Percentiles rank a stretch among this genome's conserved stretches.
phyloP scores from a whole-genome alignment of 2,888 invertebrate species.

The Dicranocentrus wangi region DNA sequence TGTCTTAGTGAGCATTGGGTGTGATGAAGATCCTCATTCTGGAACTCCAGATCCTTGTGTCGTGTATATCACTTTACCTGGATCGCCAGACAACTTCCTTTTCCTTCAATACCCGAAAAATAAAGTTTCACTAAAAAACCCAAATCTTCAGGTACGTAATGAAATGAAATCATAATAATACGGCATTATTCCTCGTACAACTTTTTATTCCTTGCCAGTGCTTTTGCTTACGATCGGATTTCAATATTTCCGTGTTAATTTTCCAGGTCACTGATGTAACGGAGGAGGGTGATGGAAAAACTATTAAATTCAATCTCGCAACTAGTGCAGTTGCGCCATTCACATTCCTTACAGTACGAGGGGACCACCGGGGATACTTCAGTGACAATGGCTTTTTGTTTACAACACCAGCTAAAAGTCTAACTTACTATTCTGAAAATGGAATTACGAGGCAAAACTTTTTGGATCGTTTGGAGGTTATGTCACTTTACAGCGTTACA shows the following conservation, averaged over 20 bases:
- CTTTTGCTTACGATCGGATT: not conserved
- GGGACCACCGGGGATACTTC: slow-evolving; percentile 80
- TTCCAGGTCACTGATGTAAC: slow-evolving; percentile 32
- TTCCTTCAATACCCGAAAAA: slow-evolving; percentile 77
- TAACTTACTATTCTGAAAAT: slow-evolving; percentile 72
- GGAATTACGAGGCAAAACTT: slow-evolving; percentile 54
- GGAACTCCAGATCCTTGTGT: slow-evolving; percentile 45
- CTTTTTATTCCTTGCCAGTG: not conserved
- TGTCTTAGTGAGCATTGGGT: slow-evolving; percentile 22
- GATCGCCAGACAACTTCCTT: slow-evolving; percentile 80
- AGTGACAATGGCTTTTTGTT: slow-evolving; percentile 84
- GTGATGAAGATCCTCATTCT: slow-evolving; percentile 6
- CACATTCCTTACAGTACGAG: slow-evolving; percentile 80
- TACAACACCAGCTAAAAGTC: slow-evolving; percentile 74
- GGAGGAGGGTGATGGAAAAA: slow-evolving; percentile 32
- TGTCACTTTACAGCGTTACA: slow-evolving; percentile 62
- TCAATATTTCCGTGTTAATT: no score
- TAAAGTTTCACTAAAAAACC: slow-evolving; percentile 52
- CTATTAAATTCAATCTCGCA: slow-evolving; percentile 75
- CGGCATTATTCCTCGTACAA: not conserved
- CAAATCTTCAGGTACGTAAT: slow-evolving; percentile 59
- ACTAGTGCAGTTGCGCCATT: slow-evolving; percentile 80
- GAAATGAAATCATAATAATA: not conserved
- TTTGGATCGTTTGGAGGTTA: slow-evolving; percentile 47
- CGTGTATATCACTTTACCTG: slow-evolving; percentile 59